Percentiles rank a stretch among this genome's conserved stretches.
Conservation (phyloP, 2,113 vertebrate species). For the Pachypanchax playfairii region DNA sequence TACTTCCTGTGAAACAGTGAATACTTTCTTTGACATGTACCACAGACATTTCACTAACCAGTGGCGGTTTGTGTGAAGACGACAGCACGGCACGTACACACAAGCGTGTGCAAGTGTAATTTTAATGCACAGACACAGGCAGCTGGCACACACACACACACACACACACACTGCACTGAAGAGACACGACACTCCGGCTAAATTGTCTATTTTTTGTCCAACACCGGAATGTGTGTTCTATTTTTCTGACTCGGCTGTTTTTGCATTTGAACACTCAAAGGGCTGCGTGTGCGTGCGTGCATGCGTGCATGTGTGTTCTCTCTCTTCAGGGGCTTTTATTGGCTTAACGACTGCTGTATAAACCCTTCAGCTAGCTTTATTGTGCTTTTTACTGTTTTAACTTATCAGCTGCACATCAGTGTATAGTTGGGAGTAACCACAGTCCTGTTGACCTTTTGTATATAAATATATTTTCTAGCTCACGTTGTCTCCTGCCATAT, state of each 20-base stretch:
- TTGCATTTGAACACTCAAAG: conserved; percentile 71
- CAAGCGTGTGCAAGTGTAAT: conserved; percentile 19
- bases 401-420: conserved; percentile 49
- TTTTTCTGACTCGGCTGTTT: conserved; percentile 63
- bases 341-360: conserved; percentile 60
- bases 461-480: conserved; percentile 51
- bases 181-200: conserved; percentile 59
- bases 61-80: conserved; percentile 17
- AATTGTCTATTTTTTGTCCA: conserved; percentile 74
- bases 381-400: conserved; percentile 51
- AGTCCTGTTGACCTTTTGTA: conserved; percentile 46
- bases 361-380: conserved; percentile 63
- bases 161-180: conserved; percentile 39
- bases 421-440: conserved; percentile 47
- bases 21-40: conserved; percentile 1
- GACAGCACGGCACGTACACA: conserved; percentile 50
- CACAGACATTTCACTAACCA: conserved; percentile 13
- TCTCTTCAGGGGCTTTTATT: conserved; percentile 65
- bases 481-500: conserved; percentile 29
- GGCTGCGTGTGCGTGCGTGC: conserved; percentile 61
- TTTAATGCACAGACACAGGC: conserved; percentile 54
- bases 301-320: conserved; percentile 10
- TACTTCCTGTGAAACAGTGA: background rate
- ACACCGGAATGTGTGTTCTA: conserved; percentile 70
- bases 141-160: conserved; percentile 56